These are phyloP conservation scores for Bugula neritina DNA, from an alignment of 2,888 invertebrate genomes.

Conservation along the genomic window DNA sequence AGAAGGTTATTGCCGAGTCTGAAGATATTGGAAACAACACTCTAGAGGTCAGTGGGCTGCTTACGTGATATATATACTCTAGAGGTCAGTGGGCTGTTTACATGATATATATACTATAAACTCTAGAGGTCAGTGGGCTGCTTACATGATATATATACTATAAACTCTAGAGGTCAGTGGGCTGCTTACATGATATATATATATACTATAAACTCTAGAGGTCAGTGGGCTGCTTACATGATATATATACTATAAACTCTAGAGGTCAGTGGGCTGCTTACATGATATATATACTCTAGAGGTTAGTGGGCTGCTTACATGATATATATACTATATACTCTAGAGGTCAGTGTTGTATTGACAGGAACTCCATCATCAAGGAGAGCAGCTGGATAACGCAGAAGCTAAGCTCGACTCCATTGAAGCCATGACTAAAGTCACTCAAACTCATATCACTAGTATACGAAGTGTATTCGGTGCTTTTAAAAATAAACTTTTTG, in stretches of 20 bases:
- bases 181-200: background rate
- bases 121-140: background rate
- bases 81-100: background rate
- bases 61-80: background rate
- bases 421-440: conserved; percentile 8
- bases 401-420: conserved; percentile 22
- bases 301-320: background rate
- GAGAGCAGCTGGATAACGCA: background rate
- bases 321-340: too few species aligned
- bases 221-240: background rate
- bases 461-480: conserved; percentile 20
- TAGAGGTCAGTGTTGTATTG: too few species aligned
- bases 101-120: too few species aligned
- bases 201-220: too few species aligned
- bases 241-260: too few species aligned
- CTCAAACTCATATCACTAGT: conserved; percentile 12
- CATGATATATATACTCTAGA: background rate
- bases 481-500: conserved; percentile 27
- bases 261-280: background rate
- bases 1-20: background rate
- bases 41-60: background rate
- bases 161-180: background rate
- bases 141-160: too few species aligned
- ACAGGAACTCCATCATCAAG: conserved; percentile 12
- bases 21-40: conserved; percentile 7